Evolutionary conservation across 2,113 vertebrate genomes (phyloP).

Genomic region (Candoia aspera): DNA sequence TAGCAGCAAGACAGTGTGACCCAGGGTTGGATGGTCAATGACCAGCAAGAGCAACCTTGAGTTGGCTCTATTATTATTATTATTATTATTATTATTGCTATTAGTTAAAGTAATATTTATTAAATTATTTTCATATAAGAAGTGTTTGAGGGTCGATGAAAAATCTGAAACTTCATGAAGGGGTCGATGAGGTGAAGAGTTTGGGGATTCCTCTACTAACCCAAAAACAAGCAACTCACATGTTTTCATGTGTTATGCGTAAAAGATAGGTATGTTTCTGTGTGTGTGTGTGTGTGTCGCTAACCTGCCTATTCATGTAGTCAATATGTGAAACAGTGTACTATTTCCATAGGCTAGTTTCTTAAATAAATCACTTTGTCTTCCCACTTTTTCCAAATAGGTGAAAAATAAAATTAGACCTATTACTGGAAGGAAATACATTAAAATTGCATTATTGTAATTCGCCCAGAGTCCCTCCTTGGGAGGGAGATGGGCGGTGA

Average conservation of each 20-base stretch:
- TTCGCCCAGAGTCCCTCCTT: too few relatives aligned
- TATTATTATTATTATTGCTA: background rate
- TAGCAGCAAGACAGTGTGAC: too few relatives aligned
- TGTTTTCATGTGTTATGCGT: background rate
- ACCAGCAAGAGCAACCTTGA: background rate
- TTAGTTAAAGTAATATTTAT: background rate
- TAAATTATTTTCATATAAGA: background rate
- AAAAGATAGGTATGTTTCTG: background rate
- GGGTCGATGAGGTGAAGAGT: background rate
- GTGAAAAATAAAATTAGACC: background rate
- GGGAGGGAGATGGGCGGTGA: too few relatives aligned
- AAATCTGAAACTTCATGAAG: background rate
- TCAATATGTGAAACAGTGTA: background rate
- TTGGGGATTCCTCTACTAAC: background rate
- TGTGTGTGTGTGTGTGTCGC: too few relatives aligned
- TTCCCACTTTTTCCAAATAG: background rate
- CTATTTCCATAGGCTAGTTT: background rate
- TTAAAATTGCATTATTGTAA: too few relatives aligned
- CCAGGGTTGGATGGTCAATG: too few relatives aligned
- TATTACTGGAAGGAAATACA: background rate
- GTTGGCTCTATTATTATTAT: background rate
- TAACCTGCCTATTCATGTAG: too few relatives aligned
- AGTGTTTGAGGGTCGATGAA: background rate
- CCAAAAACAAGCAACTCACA: background rate
- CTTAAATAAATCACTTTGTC: background rate